These are phyloP conservation scores for Drosophila falleni DNA, from an alignment of 2,888 invertebrate genomes.

Conservation along the genomic window DNA sequence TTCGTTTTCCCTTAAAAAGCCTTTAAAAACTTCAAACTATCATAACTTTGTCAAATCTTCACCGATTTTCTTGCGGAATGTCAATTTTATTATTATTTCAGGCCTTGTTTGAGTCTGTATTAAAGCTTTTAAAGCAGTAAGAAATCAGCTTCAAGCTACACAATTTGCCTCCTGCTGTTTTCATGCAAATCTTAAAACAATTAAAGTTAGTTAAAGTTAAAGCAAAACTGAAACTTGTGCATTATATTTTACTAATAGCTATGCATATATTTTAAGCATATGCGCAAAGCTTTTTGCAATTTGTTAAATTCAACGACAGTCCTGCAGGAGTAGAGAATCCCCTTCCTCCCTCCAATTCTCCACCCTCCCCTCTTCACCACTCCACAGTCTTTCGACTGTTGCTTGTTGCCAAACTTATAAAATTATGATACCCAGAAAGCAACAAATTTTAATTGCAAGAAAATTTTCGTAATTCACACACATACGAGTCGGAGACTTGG, in stretches of 20 bases:
- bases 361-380: too few species aligned
- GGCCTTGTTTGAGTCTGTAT: not conserved
- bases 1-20: too few species aligned
- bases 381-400: not conserved
- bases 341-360: not conserved
- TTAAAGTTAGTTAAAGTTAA: constrained; percentile 6
- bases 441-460: constrained; percentile 80
- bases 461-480: constrained; percentile 69
- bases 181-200: not conserved
- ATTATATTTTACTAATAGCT: constrained; percentile 58
- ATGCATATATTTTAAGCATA: constrained; percentile 56
- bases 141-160: not conserved
- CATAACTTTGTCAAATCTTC: too few species aligned
- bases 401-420: constrained; percentile 66
- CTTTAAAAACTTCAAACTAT: too few species aligned
- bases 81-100: too few species aligned
- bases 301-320: constrained; percentile 54
- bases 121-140: not conserved
- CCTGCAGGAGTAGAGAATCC: not conserved
- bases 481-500: constrained; percentile 25
- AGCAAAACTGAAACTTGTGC: constrained; percentile 30
- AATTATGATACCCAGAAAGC: constrained; percentile 78
- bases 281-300: constrained; percentile 65
- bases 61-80: too few species aligned
- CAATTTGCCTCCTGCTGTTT: not conserved